Evolutionary conservation across 2,888 invertebrate species (phyloP).

Genomic region (Dermolepida albohirtum): DNA sequence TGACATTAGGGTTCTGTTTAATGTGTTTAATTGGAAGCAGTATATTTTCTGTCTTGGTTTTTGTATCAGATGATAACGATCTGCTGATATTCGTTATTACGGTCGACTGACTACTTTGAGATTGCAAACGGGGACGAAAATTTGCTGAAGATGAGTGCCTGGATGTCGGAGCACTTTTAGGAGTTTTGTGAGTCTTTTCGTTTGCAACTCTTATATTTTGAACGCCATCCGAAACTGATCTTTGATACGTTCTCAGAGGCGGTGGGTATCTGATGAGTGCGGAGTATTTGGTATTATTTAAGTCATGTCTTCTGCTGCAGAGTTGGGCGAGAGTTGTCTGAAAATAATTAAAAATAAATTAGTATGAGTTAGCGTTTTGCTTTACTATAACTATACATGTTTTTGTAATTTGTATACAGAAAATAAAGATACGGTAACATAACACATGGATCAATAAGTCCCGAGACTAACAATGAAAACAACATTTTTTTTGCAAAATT

Average conservation of each 20-base stretch:
- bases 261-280: conserved; percentile 51
- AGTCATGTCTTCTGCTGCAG: conserved; percentile 57
- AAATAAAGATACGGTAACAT: too few relatives aligned
- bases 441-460: too few relatives aligned
- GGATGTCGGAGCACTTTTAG: conserved; percentile 40
- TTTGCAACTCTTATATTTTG: conserved; percentile 38
- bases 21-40: conserved; percentile 28
- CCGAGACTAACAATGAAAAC: too few relatives aligned
- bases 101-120: conserved; percentile 59
- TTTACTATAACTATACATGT: too few relatives aligned
- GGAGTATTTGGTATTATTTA: conserved; percentile 47
- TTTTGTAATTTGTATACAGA: too few relatives aligned
- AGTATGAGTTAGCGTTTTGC: too few relatives aligned
- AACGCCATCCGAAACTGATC: conserved; percentile 47
- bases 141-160: conserved; percentile 39
- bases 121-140: conserved; percentile 54
- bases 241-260: conserved; percentile 46
- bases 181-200: conserved; percentile 15
- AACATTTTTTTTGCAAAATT: too few relatives aligned
- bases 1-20: conserved; percentile 38
- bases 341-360: conserved; percentile 52
- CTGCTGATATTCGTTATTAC: conserved; percentile 57
- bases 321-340: conserved; percentile 65
- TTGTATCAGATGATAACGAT: conserved; percentile 62
- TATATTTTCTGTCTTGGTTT: conserved; percentile 30